Base-by-base conservation (phyloP, 2,797 vertebrate species). In the Clarias laeviceps region DNA sequence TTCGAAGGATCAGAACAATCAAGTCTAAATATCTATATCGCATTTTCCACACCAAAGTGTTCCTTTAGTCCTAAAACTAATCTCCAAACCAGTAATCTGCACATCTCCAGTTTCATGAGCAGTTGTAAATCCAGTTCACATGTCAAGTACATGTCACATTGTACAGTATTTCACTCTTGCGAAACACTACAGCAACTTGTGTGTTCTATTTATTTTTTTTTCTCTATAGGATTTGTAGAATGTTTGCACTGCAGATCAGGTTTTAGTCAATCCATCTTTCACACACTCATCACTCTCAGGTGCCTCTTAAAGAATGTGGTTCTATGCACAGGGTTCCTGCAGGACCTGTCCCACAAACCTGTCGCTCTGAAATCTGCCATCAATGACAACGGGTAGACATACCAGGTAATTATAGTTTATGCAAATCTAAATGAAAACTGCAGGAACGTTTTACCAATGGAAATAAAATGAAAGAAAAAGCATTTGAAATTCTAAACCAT, bases 271-370 rank as follows among this genome's bases (percentile, higher is more conserved):
- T 79, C 34, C 59, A 22, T 62, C 59, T 40, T 77, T 77, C 57
- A 37, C 77, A 62, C 22, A 79, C 29, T 34, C 74, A 34, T 27
- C 14, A 6, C 50, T n/a, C 50, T 56, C n/a, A 37, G 22, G 37
- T n/a, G 62, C 22, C 32, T 22, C 4, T 15, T 37, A 37, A 74
- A 78, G 76, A 78, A 78, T 78, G 76, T 29, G 7, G 76, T 4
- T 32, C 0, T 5, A 24, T 15, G 40, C 27, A 22, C 1, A 24
- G 20, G 22, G 50, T 12, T n/a, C 66, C 32, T 72, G 81, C 68
- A 37, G 68, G 81, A 82, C 81, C 68, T 72, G 81, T 82, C 66
- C 32, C 61, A 79, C 29, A 32, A 22, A 59, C 29, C 29, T 82
- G 45, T 5, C 14, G 9, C 74, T 32, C 29, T 34, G 9, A 32